These are phyloP conservation scores for Plagiodera versicolora DNA, from an alignment of 2,888 invertebrate species.

Conservation along the genomic window DNA sequence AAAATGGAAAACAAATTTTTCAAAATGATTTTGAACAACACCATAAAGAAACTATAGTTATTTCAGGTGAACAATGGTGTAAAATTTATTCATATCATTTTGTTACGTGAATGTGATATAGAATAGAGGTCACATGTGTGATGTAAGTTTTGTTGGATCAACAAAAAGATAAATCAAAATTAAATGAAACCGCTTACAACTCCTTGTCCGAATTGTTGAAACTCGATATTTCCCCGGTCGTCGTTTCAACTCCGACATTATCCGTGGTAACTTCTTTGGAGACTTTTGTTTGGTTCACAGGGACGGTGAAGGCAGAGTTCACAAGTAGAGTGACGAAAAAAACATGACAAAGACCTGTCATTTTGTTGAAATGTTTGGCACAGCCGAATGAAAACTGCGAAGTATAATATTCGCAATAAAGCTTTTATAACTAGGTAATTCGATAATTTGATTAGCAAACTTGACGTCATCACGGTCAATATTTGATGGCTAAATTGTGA, in stretches of 20 bases:
- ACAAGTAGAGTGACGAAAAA: slow-evolving; percentile 13
- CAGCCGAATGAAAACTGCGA: slow-evolving; percentile 17
- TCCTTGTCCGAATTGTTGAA: slow-evolving; percentile 16
- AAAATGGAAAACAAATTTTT: no score
- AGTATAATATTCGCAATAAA: slow-evolving; percentile 2
- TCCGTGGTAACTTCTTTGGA: not conserved
- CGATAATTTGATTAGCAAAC: slow-evolving; percentile 33
- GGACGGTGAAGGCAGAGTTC: slow-evolving; percentile 13
- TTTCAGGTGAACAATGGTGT: no score
- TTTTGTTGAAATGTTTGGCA: slow-evolving; percentile 15
- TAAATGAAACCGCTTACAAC: slow-evolving; percentile 19
- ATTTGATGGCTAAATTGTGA: slow-evolving; percentile 14
- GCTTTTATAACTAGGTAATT: slow-evolving; percentile 27
- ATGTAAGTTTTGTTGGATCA: no score
- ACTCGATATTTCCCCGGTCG: not conserved
- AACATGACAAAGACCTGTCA: slow-evolving; percentile 16
- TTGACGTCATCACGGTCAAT: slow-evolving; percentile 2
- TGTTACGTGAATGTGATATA: no score
- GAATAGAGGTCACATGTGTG: no score
- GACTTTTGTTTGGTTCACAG: slow-evolving; percentile 11
- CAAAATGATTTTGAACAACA: no score
- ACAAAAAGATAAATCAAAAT: no score
- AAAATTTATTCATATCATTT: no score
- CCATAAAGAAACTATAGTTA: no score
- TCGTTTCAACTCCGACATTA: slow-evolving; percentile 14